These are phyloP conservation scores for Galago senegalensis DNA, from an alignment of 2,797 vertebrate genomes.

Conservation along the genomic window DNA sequence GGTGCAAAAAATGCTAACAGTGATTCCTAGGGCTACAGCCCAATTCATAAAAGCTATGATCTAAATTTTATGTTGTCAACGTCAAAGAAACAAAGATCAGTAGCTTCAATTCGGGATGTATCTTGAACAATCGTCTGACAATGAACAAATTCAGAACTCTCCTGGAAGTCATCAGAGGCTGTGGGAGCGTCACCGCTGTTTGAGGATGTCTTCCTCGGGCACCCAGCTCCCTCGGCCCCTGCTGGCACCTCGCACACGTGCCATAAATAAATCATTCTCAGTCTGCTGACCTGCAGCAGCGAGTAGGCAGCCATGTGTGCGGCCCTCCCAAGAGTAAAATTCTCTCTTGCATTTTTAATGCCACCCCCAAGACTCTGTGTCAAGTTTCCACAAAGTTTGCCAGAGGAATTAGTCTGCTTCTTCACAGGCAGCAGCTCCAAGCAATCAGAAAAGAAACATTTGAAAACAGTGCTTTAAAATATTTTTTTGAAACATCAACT, in stretches of 20 bases:
- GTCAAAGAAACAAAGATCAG: background rate
- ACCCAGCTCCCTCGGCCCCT: background rate
- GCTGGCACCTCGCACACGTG: fast-evolving
- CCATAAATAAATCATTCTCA: slow-evolving; percentile 69
- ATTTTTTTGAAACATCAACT: background rate
- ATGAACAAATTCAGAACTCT: background rate
- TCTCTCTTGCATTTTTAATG: slow-evolving; percentile 89
- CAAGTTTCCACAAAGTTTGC: slow-evolving; percentile 88
- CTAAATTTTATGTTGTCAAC: background rate
- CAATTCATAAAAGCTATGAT: background rate
- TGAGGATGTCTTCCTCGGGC: background rate
- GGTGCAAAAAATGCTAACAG: background rate
- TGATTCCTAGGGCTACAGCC: background rate
- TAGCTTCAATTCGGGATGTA: background rate
- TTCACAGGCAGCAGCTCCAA: slow-evolving; percentile 52
- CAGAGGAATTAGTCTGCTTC: slow-evolving; percentile 80
- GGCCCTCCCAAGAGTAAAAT: slow-evolving; percentile 74
- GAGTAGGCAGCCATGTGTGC: slow-evolving; percentile 16
- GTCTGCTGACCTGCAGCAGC: slow-evolving; percentile 61
- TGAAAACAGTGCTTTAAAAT: background rate
- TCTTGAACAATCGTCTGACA: background rate
- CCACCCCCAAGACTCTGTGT: slow-evolving; percentile 81
- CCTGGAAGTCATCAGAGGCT: background rate
- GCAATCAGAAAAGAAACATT: slow-evolving; percentile 15
- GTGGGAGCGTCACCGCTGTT: background rate